Conservation (phyloP, 2,797 vertebrate species). For the Pygocentrus nattereri region DNA sequence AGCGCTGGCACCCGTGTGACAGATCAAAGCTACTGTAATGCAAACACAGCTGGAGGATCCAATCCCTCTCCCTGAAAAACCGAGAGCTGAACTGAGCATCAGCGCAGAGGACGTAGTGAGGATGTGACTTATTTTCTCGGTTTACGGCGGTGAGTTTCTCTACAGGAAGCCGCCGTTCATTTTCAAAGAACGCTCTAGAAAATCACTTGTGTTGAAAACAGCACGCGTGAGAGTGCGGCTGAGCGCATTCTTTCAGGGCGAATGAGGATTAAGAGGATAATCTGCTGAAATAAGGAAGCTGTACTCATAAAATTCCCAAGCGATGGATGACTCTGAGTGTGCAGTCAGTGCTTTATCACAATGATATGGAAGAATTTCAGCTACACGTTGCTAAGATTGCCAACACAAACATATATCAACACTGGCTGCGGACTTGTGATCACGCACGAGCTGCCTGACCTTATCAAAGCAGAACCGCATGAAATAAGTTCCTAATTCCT, state of each 20-base stretch:
- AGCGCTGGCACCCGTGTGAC: not conserved
- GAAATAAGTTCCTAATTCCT: too few species aligned
- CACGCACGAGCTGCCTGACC: not conserved
- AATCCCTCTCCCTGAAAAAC: not conserved
- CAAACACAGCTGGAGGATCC: slow-evolving; percentile 4
- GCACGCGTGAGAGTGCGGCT: not conserved
- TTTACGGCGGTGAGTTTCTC: not conserved
- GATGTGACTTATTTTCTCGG: too few species aligned
- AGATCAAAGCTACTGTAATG: slow-evolving; percentile 27
- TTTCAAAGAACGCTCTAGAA: not conserved
- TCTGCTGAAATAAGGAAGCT: slow-evolving; percentile 51
- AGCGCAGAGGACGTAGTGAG: too few species aligned
- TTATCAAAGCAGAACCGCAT: not conserved
- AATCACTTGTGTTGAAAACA: not conserved
- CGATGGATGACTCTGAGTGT: not conserved
- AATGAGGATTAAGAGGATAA: slow-evolving; percentile 71
- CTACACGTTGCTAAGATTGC: not conserved
- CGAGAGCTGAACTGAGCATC: too few species aligned
- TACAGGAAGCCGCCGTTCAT: not conserved
- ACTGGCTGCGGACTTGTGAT: not conserved
- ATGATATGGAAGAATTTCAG: not conserved
- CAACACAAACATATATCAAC: too few species aligned
- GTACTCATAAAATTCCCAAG: slow-evolving; percentile 53
- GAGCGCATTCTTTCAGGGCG: slow-evolving; percentile 14
- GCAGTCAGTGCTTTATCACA: not conserved